Evolutionary conservation across 2,113 vertebrate species (phyloP), one percentile per base, ranked within the genome.

Genomic region (Silurus asotus): DNA sequence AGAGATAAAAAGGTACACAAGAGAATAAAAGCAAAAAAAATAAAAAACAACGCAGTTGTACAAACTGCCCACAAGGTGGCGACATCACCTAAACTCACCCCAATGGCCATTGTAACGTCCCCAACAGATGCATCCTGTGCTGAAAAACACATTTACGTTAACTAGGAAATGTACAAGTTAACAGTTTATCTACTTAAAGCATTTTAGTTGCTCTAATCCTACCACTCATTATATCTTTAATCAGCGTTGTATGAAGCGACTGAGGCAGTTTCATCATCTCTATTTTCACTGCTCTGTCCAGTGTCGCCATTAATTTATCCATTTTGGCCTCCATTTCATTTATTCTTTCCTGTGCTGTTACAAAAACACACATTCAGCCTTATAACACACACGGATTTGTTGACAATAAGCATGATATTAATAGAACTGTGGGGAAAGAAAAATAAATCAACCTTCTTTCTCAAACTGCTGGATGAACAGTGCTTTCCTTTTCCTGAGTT

Each of bases 381-480:
- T 25, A 53, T 1, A 3, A 55, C 14, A 14, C 25, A 19, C 53
- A 58, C 3, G 6, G 14, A 37, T 17, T 17, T 56, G 15, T 11
- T 78, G 3, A 58, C 5, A 2, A 23, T 1, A 53, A 45, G 19
- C 17, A 45, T 1, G 0, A 45, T 5, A 45, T 20, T 20, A 48
- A 45, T 48, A 59, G 14, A 13, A 48, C 7, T 6, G 17, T 10
- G 14, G 15, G 4, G 51, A 9, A 0, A 3, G 14, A 6, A n/a
- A 55, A 17, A 37, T 37, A 37, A 37, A 37, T 37, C 76, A 59
- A 96, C 96, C 95, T 91, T 96, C 95, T 81, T 96, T 94, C 74
- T 96, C 92, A 86, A 96, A 96, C 89, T 96, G 96, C 1, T 94
- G 93, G n/a, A 96, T 93, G 70, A 96, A 96, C 0, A 96, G 93